Percentiles rank a stretch among this genome's conserved stretches.
Conservation (phyloP, 2,113 vertebrate species). For the Azemiops feae region DNA sequence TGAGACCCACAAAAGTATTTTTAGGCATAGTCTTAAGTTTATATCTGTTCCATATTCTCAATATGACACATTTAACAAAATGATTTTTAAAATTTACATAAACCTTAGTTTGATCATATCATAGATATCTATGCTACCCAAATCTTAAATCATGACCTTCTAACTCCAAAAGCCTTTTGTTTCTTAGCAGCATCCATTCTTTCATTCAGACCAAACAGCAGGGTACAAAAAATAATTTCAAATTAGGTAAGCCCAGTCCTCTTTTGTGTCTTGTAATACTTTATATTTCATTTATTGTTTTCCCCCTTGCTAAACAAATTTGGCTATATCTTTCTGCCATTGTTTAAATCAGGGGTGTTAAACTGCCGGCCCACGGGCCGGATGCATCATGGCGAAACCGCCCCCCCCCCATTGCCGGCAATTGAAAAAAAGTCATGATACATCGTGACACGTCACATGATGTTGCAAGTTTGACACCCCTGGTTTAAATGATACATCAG, state of each 20-base stretch:
- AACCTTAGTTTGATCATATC: neutral
- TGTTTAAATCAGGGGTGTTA: neutral
- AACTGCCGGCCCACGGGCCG: too few species aligned
- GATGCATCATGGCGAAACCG: too few species aligned
- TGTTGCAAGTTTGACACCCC: too few species aligned
- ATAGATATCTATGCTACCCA: neutral
- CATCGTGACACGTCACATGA: too few species aligned
- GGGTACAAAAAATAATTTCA: neutral
- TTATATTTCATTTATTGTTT: neutral
- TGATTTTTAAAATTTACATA: neutral
- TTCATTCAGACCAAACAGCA: neutral
- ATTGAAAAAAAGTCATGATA: too few species aligned
- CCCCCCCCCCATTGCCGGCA: too few species aligned
- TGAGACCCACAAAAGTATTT: neutral
- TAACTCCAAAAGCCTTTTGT: neutral
- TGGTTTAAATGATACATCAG: neutral
- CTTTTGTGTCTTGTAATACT: neutral
- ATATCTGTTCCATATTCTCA: too few species aligned
- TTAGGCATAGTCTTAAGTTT: neutral
- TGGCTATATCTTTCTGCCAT: neutral
- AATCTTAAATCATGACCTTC: neutral
- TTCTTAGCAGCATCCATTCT: neutral
- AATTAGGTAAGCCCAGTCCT: neutral
- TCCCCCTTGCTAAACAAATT: neutral
- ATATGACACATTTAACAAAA: neutral